Percentiles rank a stretch among this genome's conserved stretches.
These are phyloP conservation scores for Eugnorisma glareosa DNA, from an alignment of 2,888 invertebrate genomes.

Conservation along the genomic window DNA sequence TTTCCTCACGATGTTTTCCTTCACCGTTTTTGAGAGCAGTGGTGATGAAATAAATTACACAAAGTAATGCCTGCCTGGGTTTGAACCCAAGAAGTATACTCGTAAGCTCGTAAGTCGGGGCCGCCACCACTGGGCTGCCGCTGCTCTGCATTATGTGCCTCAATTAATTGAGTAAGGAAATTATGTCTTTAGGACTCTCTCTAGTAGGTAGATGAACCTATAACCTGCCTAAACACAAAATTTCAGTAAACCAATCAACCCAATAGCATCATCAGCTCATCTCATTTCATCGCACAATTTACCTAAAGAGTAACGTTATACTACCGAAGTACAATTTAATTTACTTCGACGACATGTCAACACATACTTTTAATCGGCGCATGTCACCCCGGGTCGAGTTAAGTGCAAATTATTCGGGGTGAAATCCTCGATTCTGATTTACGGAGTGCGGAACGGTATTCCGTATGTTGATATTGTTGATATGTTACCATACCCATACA, in stretches of 20 bases:
- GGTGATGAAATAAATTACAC: too few relatives aligned
- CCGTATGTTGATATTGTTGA: background rate
- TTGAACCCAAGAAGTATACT: too few relatives aligned
- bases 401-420: conserved; percentile 66
- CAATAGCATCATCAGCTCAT: background rate
- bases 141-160: too few relatives aligned
- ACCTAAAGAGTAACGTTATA: conserved; percentile 23
- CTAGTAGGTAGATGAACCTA: background rate
- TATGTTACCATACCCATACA: too few relatives aligned
- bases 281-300: background rate
- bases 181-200: too few relatives aligned
- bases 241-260: background rate
- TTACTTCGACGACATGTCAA: conserved; percentile 51
- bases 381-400: conserved; percentile 50
- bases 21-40: too few relatives aligned
- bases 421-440: conserved; percentile 47
- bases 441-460: conserved; percentile 40
- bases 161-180: too few relatives aligned
- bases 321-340: conserved; percentile 42
- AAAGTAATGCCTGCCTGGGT: too few relatives aligned
- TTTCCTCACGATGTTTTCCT: too few relatives aligned
- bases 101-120: too few relatives aligned
- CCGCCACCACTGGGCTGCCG: too few relatives aligned
- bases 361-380: conserved; percentile 61
- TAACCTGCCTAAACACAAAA: conserved; percentile 2